Evolutionary conservation across 2,113 vertebrate genomes (phyloP), one percentile per base, ranked within the genome.

Genomic region (Oenanthe melanoleuca): DNA sequence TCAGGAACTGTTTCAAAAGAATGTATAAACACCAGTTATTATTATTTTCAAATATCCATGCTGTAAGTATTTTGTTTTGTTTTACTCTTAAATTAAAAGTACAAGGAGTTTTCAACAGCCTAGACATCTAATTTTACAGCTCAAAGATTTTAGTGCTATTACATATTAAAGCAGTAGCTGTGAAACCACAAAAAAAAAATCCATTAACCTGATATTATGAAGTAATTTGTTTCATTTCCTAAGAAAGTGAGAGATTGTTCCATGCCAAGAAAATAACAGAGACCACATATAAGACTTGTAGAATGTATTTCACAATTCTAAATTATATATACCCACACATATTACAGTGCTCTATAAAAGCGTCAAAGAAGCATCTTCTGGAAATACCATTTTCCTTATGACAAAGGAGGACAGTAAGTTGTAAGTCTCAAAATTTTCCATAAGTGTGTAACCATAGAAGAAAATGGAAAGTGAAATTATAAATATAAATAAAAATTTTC

Each of bases 91-190:
- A 73, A 92, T 93, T 78, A 93, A 53, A n/a, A 79, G 45, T 72
- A 89, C 37, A 52, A 74, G 37, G 22, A 84, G 14, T 81, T 89
- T 90, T 85, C 71, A 93, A 72, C 31, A 85, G 28, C 40, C 12
- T 8, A 65, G 61, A 65, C 50, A 82, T 69, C 67, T 92, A 90
- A 97, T 97, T 93, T 95, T 95, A 92, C 89, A 95, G 86, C 86
- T 95, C 72, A 93, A 85, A 50, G 55, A 29, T 80, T 95, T 92
- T 93, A 93, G 42, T 87, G 37, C 3, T 71, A n/a, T 64, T 73
- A 77, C 64, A 67, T 25, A 49, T 60, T 85, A 91, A 95, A 85
- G 28, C 9, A 79, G 33, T 52, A 84, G 82, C 83, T 45, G 69
- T 65, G 31, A 93, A 94, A 75, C 49, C 49, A 88, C 55, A 19